Conservation (phyloP, 64 coral and sea anemone species). For the Montipora foliosa region DNA sequence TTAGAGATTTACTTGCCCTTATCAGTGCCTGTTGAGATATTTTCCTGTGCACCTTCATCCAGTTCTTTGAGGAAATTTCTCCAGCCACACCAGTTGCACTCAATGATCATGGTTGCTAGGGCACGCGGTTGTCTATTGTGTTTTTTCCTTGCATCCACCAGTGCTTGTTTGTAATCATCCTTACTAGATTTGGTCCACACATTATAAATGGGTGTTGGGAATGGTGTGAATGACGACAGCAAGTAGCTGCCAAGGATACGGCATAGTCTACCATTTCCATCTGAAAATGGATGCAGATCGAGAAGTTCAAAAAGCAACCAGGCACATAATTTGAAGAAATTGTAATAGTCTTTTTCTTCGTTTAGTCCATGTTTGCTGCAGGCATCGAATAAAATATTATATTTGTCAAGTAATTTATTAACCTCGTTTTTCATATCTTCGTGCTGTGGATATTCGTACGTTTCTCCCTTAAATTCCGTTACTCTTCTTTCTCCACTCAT, state of each 20-base stretch:
- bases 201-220: conserved; percentile 82
- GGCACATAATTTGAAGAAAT: conserved; percentile 71
- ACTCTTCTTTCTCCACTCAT: not conserved
- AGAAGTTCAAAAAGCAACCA: conserved; percentile 83
- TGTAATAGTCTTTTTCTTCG: conserved; percentile 14
- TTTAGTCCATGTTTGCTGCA: conserved; percentile 36
- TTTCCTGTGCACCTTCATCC: not conserved
- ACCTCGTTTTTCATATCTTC: conserved; percentile 72
- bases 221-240: conserved; percentile 64
- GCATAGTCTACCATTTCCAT: conserved; percentile 92
- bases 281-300: conserved; percentile 88
- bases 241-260: conserved; percentile 77
- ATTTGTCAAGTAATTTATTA: conserved; percentile 34
- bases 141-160: conserved; percentile 74
- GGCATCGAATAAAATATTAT: conserved; percentile 47
- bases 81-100: conserved; percentile 77
- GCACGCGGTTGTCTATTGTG: conserved; percentile 12
- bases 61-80: conserved; percentile 45
- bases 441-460: conserved; percentile 64
- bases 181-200: conserved; percentile 76
- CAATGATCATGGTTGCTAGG: conserved; percentile 88
- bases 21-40: not conserved
- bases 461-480: conserved; percentile 45
- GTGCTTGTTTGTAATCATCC: conserved; percentile 59
- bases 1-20: not conserved